Base-by-base conservation (phyloP, 2,888 invertebrate species). In the Masnerella sp. region DNA sequence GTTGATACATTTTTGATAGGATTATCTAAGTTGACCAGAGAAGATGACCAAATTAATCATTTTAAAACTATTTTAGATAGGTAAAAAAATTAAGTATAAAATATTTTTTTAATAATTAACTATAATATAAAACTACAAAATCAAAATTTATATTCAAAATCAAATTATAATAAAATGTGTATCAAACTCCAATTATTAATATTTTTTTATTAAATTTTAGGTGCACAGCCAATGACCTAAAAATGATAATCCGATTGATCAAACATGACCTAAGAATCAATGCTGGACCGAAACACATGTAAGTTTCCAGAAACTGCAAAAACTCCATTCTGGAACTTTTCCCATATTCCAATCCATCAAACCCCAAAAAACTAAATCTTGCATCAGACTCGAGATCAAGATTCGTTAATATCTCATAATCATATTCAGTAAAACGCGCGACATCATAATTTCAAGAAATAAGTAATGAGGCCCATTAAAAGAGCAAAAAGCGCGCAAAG, bases 211-310 rank as follows among this genome's bases (percentile, higher is more conserved):
- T 25, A 25, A 25, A 25, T 84, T 86, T 45, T 80, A 91, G 93
- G 84, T 94, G 96, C 78, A 96, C 96, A 0, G 88, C 90, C 0
- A 91, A 94, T 81, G 98, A 98, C 87, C 86, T 98, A 74, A 94
- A 94, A 90, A 94, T 93, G 90, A 89, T 97, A 0, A 92, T 98
- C 14, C 90, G 97, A 9, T 88, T 98, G 32, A 93, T 98, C 20
- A 96, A 96, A 87, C 95, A 96, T 81, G 98, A 98, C 89, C 89
- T 98, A 65, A 89, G 96, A 77, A 97, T 98, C 81, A 96, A 96
- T 84, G 94, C 97, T 22, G 96, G 97, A 0, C 94, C 97, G 0
- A 96, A 97, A 86, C 96, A 96, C 85, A 94, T 98, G 88, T 91
- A 85, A 87, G 90, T 78, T 18, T 30, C 3, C 5, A 7, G 43